Evolutionary conservation across 2,888 invertebrate genomes (phyloP).

Genomic region (Chaitophorus viminalis): DNA sequence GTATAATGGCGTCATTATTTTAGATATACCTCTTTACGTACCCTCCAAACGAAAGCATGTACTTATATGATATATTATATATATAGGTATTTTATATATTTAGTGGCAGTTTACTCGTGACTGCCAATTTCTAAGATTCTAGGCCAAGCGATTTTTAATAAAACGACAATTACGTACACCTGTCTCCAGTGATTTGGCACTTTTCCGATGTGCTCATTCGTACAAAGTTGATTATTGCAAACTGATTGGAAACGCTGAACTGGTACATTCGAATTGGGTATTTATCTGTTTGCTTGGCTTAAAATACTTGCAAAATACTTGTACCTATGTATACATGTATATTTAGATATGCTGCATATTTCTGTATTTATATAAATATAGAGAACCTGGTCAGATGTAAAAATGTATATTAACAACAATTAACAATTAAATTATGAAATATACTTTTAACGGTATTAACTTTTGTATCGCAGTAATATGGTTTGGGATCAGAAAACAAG

Average conservation of each 20-base stretch:
- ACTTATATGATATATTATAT: background rate
- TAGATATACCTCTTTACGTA: background rate
- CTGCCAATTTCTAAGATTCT: slow-evolving; percentile 21
- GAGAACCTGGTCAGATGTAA: no score
- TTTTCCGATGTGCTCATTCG: slow-evolving; percentile 12
- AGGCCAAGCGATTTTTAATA: slow-evolving; percentile 38
- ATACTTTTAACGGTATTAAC: no score
- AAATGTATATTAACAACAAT: no score
- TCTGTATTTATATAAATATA: no score
- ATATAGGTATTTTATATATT: background rate
- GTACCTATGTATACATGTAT: background rate
- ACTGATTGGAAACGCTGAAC: slow-evolving; percentile 8
- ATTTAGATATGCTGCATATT: no score
- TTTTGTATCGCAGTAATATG: no score
- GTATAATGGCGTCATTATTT: background rate
- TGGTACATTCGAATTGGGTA: background rate
- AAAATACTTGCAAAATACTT: background rate
- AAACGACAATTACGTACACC: slow-evolving; percentile 42
- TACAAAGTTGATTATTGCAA: slow-evolving; percentile 23
- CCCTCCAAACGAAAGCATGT: no score
- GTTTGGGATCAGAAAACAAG: no score
- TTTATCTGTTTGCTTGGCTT: background rate
- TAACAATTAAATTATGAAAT: no score
- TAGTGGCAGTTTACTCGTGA: background rate
- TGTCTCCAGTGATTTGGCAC: slow-evolving; percentile 31